Evolutionary conservation across 2,113 vertebrate genomes (phyloP), one percentile per base, ranked within the genome.

Genomic region (Channa maculata): DNA sequence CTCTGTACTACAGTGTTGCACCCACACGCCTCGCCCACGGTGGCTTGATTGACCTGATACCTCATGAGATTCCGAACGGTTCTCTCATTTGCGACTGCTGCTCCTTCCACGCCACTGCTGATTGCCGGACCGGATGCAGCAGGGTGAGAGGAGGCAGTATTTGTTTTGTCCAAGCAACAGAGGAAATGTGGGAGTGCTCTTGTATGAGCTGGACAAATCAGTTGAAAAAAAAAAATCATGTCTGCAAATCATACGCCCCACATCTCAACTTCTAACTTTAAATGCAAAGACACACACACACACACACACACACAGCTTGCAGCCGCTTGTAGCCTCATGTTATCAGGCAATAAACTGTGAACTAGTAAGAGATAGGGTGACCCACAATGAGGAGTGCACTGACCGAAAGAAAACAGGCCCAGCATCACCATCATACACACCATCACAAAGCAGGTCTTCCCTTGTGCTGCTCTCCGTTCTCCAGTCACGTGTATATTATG

Each of bases 11-110:
- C 64, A 76, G 64, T 8, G 3, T 71, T 81, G 79, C 61, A 44
- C 55, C 45, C 0, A 0, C 54, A 46, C 34, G 5, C 41, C 39
- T 71, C n/a, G 55, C 81, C 68, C 3, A 57, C 77, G 51, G 66
- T 12, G 3, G 48, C 55, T 57, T 77, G 77, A 86, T 85, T 79
- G 77, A 65, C 80, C 72, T 0, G 46, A 80, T 73, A 50, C 39
- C 55, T 80, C 59, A 24, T 9, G 54, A 77, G 83, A 83, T 64
- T 60, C 62, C 45, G 12, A 49, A 53, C 54, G 8, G 63, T 44
- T 70, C 67, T n/a, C 52, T 79, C 60, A 66, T 75, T 68, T 61
- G 41, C 11, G 6, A 59, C 69, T 3, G 50, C 64, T 37, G 63
- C 66, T 72, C 33, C 1, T 59, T 38, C 73, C 50, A 14, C 1